These are phyloP conservation scores for Polia nebulosa DNA, from an alignment of 2,888 invertebrate genomes.

Conservation along the genomic window DNA sequence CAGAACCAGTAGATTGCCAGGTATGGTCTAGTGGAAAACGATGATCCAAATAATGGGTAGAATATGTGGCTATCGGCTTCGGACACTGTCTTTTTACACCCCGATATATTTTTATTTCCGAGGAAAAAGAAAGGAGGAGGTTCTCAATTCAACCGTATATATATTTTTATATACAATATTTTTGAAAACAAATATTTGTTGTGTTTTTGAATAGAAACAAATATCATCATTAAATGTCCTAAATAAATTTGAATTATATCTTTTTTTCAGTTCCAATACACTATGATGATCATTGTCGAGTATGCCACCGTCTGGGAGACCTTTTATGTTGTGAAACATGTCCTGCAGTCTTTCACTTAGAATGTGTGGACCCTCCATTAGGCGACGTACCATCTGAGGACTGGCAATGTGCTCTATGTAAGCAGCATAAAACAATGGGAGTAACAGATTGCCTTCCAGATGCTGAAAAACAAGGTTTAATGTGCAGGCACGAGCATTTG, in stretches of 20 bases:
- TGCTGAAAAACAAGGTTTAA: slow-evolving; percentile 97
- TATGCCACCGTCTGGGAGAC: slow-evolving; percentile 98
- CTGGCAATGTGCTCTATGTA: slow-evolving; percentile 99
- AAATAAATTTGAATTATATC: not conserved
- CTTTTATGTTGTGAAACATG: slow-evolving; percentile 99
- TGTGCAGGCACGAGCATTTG: slow-evolving; percentile 98
- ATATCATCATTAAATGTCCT: too few relatives aligned
- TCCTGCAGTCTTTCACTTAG: slow-evolving; percentile 99
- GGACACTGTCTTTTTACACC: too few relatives aligned
- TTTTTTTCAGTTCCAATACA: slow-evolving; percentile 93
- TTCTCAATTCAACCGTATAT: too few relatives aligned
- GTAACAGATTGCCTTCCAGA: slow-evolving; percentile 98
- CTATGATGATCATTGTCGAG: slow-evolving; percentile 98
- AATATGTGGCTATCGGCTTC: too few relatives aligned
- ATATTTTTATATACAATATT: too few relatives aligned
- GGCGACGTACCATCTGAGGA: slow-evolving; percentile 98
- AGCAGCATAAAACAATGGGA: slow-evolving; percentile 97
- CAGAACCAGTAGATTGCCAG: too few relatives aligned
- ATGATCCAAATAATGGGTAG: too few relatives aligned
- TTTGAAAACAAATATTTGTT: too few relatives aligned
- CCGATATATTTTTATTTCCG: too few relatives aligned
- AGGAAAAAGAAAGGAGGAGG: too few relatives aligned
- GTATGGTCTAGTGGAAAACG: too few relatives aligned
- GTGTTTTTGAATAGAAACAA: too few relatives aligned
- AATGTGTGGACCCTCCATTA: slow-evolving; percentile 98